A percentile compares a stretch with the other conserved stretches of the same genome.
phyloP scores from a whole-genome alignment of 2,888 invertebrate genomes.

The Hydroisotoma schaefferi region DNA sequence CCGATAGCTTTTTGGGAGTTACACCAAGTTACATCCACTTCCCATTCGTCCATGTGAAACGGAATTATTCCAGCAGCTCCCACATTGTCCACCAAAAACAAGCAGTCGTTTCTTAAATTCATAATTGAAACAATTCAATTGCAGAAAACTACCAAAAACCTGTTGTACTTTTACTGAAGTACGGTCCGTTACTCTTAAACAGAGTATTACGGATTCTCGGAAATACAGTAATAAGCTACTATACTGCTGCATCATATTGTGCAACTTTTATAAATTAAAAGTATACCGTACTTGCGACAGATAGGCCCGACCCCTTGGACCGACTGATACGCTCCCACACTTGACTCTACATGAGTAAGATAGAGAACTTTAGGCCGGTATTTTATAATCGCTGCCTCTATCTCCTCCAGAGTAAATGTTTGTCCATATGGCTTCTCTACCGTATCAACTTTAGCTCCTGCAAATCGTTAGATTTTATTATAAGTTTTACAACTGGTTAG shows the following conservation, averaged over 20 bases:
- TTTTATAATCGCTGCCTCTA: conserved; percentile 62
- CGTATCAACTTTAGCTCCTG: neutral
- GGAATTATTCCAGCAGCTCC: conserved; percentile 69
- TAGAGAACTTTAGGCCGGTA: conserved; percentile 70
- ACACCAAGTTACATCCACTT: conserved; percentile 69
- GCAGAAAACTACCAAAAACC: neutral
- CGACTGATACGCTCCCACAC: conserved; percentile 76
- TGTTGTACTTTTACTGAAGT: neutral
- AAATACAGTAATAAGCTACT: too few relatives aligned
- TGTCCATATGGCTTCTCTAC: conserved; percentile 51
- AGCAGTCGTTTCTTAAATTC: conserved; percentile 53
- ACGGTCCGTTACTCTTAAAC: too few relatives aligned
- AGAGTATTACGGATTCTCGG: too few relatives aligned
- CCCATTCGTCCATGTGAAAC: conserved; percentile 66
- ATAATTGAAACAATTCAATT: conserved; percentile 40
- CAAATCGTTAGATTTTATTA: too few relatives aligned
- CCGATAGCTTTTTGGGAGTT: conserved; percentile 73
- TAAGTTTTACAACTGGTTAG: too few relatives aligned
- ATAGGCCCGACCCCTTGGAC: conserved; percentile 72
- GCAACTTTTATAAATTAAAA: neutral
- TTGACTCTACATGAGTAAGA: conserved; percentile 81
- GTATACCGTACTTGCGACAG: conserved; percentile 54
- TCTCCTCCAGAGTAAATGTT: conserved; percentile 61
- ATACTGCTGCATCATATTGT: too few relatives aligned
- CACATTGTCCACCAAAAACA: conserved; percentile 70